A percentile compares a stretch with the other conserved stretches of the same genome.
phyloP scores from a whole-genome alignment of 2,113 vertebrate genomes.

The Sylvilagus bachmani region DNA sequence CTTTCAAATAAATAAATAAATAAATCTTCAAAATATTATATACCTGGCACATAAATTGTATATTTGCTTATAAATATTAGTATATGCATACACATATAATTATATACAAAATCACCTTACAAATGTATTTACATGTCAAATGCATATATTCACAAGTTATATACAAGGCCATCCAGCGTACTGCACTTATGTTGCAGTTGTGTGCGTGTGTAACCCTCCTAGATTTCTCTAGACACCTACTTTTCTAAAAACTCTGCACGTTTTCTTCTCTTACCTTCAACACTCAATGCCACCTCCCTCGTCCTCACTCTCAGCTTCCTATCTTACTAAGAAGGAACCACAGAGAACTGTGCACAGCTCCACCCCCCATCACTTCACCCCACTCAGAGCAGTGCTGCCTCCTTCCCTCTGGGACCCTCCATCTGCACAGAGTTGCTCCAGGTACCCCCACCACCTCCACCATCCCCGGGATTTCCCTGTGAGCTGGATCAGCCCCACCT shows the following conservation, averaged over 20 bases:
- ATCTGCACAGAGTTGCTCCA: too few species aligned
- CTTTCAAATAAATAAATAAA: too few species aligned
- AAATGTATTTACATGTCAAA: neutral
- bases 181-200: too few species aligned
- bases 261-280: neutral
- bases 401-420: neutral
- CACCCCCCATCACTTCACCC: accelerated
- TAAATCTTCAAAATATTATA: neutral
- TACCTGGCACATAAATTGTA: neutral
- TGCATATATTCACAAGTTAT: neutral
- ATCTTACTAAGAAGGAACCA: neutral
- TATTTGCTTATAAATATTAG: neutral
- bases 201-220: neutral
- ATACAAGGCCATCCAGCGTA: neutral
- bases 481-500: neutral
- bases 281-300: neutral
- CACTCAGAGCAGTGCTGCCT: accelerated
- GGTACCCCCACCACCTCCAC: too few species aligned
- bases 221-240: neutral
- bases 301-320: neutral
- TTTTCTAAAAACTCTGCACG: neutral
- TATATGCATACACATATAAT: neutral
- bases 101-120: neutral
- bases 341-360: neutral
- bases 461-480: neutral